Conservation (phyloP, 2,888 invertebrate genomes). For the Cheilosia pagana region DNA sequence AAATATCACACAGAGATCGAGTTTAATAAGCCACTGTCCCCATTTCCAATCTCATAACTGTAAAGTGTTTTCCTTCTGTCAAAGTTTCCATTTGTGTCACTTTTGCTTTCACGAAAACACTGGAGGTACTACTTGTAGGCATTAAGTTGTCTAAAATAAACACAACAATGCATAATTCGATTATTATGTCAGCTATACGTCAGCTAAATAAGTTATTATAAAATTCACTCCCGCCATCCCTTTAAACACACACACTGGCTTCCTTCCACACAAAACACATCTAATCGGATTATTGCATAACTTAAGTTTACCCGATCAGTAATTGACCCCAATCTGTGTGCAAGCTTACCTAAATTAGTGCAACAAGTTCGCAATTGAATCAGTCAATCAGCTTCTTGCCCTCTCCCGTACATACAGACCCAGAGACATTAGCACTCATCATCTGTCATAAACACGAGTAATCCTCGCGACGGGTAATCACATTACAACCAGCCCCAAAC, state of each 20-base stretch:
- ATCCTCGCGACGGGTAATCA: slow-evolving; percentile 31
- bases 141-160: not conserved
- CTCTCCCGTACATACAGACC: slow-evolving; percentile 22
- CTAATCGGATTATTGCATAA: slow-evolving; percentile 29
- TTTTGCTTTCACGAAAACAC: no score
- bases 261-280: not conserved
- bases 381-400: slow-evolving; percentile 34
- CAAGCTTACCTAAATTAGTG: slow-evolving; percentile 15
- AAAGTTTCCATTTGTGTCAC: no score
- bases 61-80: no score
- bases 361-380: slow-evolving; percentile 31
- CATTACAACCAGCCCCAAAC: slow-evolving; percentile 18
- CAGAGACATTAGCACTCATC: not conserved
- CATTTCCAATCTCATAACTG: no score
- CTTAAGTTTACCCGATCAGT: slow-evolving; percentile 2
- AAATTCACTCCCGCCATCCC: not conserved
- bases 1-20: no score
- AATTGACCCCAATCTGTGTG: slow-evolving; percentile 32
- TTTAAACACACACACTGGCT: no score
- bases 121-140: no score
- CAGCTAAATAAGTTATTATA: not conserved
- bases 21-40: no score
- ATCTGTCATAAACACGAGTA: slow-evolving; percentile 29
- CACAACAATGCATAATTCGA: not conserved
- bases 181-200: not conserved